Conservation (phyloP, 2,797 vertebrate genomes). For the Toxotes lorentzi region DNA sequence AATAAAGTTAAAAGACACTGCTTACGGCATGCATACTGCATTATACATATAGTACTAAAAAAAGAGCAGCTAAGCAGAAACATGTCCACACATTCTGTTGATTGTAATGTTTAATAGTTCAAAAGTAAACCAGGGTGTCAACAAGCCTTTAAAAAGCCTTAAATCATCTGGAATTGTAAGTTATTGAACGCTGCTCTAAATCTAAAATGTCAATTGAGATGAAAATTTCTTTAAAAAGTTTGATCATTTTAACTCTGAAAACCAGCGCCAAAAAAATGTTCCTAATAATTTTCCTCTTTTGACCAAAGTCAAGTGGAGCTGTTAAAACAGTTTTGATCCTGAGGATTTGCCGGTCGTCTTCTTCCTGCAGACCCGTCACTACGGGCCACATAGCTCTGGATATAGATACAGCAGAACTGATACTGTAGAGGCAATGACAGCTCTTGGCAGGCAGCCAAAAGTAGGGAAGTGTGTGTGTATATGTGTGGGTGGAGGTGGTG, state of each 20-base stretch:
- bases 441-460: conserved; percentile 76
- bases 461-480: conserved; percentile 37
- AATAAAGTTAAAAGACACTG: conserved; percentile 56
- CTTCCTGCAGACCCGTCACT: conserved; percentile 27
- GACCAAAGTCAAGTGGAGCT: background rate
- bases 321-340: conserved; percentile 6
- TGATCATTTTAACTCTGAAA: background rate
- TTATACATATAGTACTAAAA: conserved; percentile 23
- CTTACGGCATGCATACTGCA: conserved; percentile 44
- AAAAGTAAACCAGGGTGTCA: background rate
- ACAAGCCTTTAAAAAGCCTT: background rate
- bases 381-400: conserved; percentile 52
- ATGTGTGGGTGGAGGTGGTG: conserved; percentile 32
- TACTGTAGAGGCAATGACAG: conserved; percentile 80
- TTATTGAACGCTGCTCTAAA: background rate
- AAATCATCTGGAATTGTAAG: background rate
- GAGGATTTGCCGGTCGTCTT: background rate
- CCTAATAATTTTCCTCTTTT: background rate
- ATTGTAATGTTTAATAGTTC: background rate
- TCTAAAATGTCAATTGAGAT: background rate
- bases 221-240: background rate
- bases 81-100: background rate
- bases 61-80: conserved; percentile 26
- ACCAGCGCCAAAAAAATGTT: background rate
- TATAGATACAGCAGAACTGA: conserved; percentile 75